Percentiles rank a stretch among this genome's conserved stretches.
phyloP scores from a whole-genome alignment of 2,888 invertebrate species.

The Dermolepida albohirtum region DNA sequence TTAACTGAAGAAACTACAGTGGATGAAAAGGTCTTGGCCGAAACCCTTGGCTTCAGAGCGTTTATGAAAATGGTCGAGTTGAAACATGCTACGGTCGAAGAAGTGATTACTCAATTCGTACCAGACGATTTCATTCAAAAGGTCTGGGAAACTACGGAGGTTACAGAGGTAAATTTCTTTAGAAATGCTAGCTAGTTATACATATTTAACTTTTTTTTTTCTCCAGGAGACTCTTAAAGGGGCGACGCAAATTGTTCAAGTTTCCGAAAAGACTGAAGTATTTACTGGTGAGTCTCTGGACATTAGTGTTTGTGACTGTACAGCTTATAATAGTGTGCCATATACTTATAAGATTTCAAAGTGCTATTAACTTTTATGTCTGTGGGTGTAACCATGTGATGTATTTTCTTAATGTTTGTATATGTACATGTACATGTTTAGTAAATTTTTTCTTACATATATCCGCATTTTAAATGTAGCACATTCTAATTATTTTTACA shows the following conservation, averaged over 20 bases:
- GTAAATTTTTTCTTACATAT: slow-evolving; percentile 14
- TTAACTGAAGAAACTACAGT: slow-evolving; percentile 83
- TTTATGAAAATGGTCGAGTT: slow-evolving; percentile 88
- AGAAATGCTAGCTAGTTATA: background rate
- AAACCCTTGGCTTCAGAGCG: slow-evolving; percentile 86
- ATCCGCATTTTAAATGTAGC: background rate
- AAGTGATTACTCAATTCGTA: slow-evolving; percentile 83
- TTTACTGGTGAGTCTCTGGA: slow-evolving; percentile 61
- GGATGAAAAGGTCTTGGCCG: slow-evolving; percentile 81
- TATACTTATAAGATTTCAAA: slow-evolving; percentile 20
- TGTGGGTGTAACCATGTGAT: slow-evolving; percentile 4
- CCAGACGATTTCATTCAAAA: slow-evolving; percentile 86
- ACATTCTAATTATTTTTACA: background rate
- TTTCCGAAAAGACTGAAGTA: slow-evolving; percentile 66
- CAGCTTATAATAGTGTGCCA: slow-evolving; percentile 39
- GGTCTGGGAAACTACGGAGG: slow-evolving; percentile 83
- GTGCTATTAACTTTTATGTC: slow-evolving; percentile 23
- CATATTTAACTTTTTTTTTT: slow-evolving; percentile 16
- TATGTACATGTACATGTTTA: background rate
- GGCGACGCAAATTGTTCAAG: slow-evolving; percentile 64
- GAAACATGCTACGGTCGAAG: slow-evolving; percentile 84
- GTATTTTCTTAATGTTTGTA: slow-evolving; percentile 14
- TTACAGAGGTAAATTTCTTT: slow-evolving; percentile 69
- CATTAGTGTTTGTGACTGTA: slow-evolving; percentile 30
- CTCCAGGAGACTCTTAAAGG: slow-evolving; percentile 62